Evolutionary conservation across 2,888 invertebrate genomes (phyloP).

Genomic region (Dugesia japonica): DNA sequence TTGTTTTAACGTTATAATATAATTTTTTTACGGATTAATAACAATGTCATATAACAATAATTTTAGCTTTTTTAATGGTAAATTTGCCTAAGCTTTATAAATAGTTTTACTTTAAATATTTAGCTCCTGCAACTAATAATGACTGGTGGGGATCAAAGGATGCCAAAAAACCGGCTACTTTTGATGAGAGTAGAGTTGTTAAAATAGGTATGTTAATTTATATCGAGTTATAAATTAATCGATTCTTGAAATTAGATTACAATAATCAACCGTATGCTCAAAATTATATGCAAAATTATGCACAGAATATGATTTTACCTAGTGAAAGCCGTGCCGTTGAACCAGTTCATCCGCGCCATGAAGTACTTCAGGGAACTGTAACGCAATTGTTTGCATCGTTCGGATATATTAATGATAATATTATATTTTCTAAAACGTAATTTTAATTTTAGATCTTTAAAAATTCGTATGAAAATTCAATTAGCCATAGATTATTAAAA

Average conservation of each 20-base stretch:
- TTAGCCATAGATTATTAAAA: too few relatives aligned
- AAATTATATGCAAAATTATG: not conserved
- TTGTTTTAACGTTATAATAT: not conserved
- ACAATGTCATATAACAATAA: conserved; percentile 11
- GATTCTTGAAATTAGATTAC: not conserved
- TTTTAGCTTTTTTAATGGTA: not conserved
- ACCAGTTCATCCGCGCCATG: not conserved
- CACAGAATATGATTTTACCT: not conserved
- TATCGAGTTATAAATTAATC: too few relatives aligned
- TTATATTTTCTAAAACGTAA: not conserved
- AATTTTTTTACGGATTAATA: not conserved
- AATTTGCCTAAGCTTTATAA: not conserved
- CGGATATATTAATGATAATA: conserved; percentile 14
- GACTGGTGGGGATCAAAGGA: conserved; percentile 12
- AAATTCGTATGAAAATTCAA: too few relatives aligned
- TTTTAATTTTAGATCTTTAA: too few relatives aligned
- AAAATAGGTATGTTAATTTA: too few relatives aligned
- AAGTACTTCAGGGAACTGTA: not conserved
- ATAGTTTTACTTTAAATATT: not conserved
- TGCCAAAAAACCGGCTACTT: not conserved
- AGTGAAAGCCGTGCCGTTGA: not conserved
- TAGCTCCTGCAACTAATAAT: not conserved
- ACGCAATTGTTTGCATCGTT: not conserved
- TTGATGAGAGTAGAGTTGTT: not conserved
- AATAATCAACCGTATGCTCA: not conserved